These are phyloP conservation scores for Peromyscus californicus DNA, from an alignment of 2,113 vertebrate genomes.

Conservation along the genomic window DNA sequence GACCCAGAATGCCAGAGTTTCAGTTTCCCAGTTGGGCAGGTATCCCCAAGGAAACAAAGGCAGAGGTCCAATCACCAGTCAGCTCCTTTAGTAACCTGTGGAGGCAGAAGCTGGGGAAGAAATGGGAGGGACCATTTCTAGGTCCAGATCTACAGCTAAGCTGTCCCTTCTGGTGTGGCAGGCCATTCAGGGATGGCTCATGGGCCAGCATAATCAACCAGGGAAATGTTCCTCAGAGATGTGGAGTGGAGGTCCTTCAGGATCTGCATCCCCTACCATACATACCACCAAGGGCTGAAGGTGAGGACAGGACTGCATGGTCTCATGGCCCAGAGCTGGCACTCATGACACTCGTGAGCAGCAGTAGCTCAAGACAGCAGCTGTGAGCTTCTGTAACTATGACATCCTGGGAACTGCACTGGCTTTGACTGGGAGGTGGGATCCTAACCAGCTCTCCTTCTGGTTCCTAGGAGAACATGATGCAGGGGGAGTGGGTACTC, in stretches of 20 bases:
- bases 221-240: not conserved
- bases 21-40: not conserved
- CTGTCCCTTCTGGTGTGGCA: not conserved
- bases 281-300: not conserved
- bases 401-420: not conserved
- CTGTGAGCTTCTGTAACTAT: not conserved
- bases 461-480: not conserved
- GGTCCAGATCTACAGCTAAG: not conserved
- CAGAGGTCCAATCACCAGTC: not conserved
- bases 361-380: not conserved
- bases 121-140: not conserved
- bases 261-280: not conserved
- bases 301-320: not conserved
- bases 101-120: not conserved
- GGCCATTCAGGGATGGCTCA: not conserved
- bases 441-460: not conserved
- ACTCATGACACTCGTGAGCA: not conserved
- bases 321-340: not conserved
- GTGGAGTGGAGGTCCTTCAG: not conserved
- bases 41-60: not conserved
- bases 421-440: not conserved
- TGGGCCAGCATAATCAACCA: not conserved
- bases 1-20: not conserved
- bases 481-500: too few species aligned
- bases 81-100: not conserved